A percentile compares a stretch with the other conserved stretches of the same genome.
phyloP scores from a whole-genome alignment of 2,888 invertebrate species.

The Tachina grossa region DNA sequence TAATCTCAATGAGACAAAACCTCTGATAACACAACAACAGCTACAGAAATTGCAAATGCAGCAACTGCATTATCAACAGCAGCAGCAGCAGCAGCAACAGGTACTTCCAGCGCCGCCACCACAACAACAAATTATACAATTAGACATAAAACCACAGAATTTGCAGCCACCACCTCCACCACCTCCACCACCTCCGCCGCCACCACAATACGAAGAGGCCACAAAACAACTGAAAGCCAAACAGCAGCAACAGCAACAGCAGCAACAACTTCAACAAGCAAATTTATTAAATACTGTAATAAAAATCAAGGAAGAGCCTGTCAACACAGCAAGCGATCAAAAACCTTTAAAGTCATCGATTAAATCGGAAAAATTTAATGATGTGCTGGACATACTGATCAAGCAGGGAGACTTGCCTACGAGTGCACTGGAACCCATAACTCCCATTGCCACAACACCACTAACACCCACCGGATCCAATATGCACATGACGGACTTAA shows the following conservation, averaged over 20 bases:
- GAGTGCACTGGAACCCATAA: constrained; percentile 85
- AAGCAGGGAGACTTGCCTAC: constrained; percentile 96
- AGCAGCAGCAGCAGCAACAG: constrained; percentile 79
- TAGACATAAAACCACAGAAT: constrained; percentile 83
- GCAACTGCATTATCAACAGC: constrained; percentile 74
- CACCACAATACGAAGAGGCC: constrained; percentile 89
- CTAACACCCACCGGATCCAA: constrained; percentile 77
- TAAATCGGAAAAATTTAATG: constrained; percentile 84
- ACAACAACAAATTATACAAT: constrained; percentile 77
- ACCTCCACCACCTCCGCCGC: constrained; percentile 84
- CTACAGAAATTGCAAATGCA: constrained; percentile 79
- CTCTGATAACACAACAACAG: constrained; percentile 78
- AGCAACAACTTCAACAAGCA: constrained; percentile 22
- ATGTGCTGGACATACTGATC: constrained; percentile 96
- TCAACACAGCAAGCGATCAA: constrained; percentile 66
- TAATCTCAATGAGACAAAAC: constrained; percentile 73
- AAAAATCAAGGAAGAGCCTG: constrained; percentile 73
- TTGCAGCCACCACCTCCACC: constrained; percentile 84
- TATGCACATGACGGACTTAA: constrained; percentile 75
- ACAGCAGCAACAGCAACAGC: constrained; percentile 59
- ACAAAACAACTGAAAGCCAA: constrained; percentile 84
- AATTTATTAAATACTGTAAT: constrained; percentile 54
- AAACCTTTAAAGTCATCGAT: constrained; percentile 74
- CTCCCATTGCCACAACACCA: constrained; percentile 83
- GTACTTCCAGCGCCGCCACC: constrained; percentile 63